Conservation (phyloP, 2,113 vertebrate species). For the Micromys minutus region DNA sequence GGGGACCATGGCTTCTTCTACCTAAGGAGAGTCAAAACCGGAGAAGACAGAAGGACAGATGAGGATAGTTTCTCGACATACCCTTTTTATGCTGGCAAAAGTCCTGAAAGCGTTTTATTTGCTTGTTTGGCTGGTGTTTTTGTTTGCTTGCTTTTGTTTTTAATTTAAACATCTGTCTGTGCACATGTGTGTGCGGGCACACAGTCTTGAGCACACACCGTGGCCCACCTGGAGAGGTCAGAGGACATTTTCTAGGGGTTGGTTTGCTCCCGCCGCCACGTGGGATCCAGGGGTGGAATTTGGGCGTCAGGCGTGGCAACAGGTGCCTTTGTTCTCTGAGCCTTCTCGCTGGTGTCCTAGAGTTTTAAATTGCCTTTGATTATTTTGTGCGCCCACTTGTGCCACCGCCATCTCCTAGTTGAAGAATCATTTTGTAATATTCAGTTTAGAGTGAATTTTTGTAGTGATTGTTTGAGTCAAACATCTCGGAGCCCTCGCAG, state of each 20-base stretch:
- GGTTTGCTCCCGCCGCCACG: accelerated
- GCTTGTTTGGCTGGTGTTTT: no score
- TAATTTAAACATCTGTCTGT: no score
- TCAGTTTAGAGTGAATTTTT: conserved; percentile 74
- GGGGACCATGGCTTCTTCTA: neutral
- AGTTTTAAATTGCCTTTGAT: neutral
- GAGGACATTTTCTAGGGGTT: neutral
- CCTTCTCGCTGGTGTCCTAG: neutral
- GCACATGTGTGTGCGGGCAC: neutral
- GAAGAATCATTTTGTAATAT: conserved; percentile 45
- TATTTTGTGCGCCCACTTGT: neutral
- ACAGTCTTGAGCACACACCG: no score
- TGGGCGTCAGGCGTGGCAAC: neutral
- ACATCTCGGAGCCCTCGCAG: conserved; percentile 36
- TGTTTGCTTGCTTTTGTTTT: neutral
- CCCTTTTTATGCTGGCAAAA: conserved; percentile 40
- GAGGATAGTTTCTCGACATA: conserved; percentile 29
- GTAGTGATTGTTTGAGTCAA: conserved; percentile 71
- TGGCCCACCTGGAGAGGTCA: neutral
- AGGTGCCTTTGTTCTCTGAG: neutral
- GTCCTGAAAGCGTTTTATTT: neutral
- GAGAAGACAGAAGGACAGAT: conserved; percentile 55
- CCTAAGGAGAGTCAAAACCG: conserved; percentile 69
- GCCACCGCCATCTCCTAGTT: neutral
- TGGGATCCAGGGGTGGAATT: neutral